Conservation (phyloP, 2,888 invertebrate genomes). For the Drosophila anomalata region DNA sequence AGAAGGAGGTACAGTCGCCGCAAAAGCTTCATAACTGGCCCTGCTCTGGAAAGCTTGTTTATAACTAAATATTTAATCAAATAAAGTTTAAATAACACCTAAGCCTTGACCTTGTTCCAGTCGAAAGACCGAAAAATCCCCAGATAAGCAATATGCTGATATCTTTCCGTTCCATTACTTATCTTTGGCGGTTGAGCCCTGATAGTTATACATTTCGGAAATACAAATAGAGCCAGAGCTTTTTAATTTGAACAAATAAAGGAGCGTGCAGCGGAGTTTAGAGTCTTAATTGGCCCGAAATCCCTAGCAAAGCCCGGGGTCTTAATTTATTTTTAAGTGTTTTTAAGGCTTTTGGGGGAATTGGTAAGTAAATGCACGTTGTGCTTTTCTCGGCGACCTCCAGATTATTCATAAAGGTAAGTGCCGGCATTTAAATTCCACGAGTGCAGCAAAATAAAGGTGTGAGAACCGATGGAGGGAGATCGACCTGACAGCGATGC, state of each 20-base stretch:
- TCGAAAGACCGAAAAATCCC: constrained; percentile 19
- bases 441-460: constrained; percentile 10
- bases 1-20: not conserved
- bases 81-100: constrained; percentile 5
- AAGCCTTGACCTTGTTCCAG: constrained; percentile 32
- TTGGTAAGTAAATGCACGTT: constrained; percentile 51
- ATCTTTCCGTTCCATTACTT: constrained; percentile 10
- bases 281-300: constrained; percentile 28
- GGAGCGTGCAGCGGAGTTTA: constrained; percentile 51
- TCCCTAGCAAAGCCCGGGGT: constrained; percentile 27
- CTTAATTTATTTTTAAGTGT: constrained; percentile 10
- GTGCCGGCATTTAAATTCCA: constrained; percentile 67
- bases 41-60: not conserved
- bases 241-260: constrained; percentile 56
- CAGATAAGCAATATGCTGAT: constrained; percentile 37
- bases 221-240: constrained; percentile 20
- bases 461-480: not conserved
- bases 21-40: not conserved
- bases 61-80: constrained; percentile 27
- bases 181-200: constrained; percentile 25
- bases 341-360: constrained; percentile 27
- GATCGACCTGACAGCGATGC: constrained; percentile 29
- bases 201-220: constrained; percentile 27
- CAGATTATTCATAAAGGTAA: constrained; percentile 72
- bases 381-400: constrained; percentile 57